These are phyloP conservation scores for Anorthoa munda DNA, from an alignment of 2,888 invertebrate genomes.

Conservation along the genomic window DNA sequence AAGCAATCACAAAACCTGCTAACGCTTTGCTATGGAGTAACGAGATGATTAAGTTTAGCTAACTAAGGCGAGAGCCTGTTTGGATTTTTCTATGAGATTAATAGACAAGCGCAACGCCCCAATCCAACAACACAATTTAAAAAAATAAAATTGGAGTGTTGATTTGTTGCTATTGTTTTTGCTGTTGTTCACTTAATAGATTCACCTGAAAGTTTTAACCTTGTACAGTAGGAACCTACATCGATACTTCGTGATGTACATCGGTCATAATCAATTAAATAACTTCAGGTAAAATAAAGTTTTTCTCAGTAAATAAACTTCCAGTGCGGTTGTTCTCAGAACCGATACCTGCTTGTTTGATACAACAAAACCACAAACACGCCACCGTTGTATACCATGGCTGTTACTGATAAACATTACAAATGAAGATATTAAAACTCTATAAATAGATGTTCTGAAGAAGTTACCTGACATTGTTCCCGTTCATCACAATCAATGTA, in stretches of 20 bases:
- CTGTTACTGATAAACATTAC: background rate
- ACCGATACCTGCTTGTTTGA: slow-evolving; percentile 6
- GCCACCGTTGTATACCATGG: background rate
- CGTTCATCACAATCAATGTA: slow-evolving; percentile 18
- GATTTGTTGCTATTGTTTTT: too few species aligned
- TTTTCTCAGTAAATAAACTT: background rate
- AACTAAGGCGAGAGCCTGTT: too few species aligned
- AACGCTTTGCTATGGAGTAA: too few species aligned
- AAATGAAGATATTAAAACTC: background rate
- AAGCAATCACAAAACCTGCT: too few species aligned
- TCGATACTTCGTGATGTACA: background rate
- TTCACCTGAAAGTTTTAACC: too few species aligned
- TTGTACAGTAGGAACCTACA: background rate
- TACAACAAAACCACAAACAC: slow-evolving; percentile 2
- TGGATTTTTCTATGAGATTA: too few species aligned
- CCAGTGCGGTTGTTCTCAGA: slow-evolving; percentile 4
- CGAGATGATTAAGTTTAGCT: too few species aligned
- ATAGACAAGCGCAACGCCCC: too few species aligned
- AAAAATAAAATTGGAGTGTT: too few species aligned
- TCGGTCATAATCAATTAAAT: background rate
- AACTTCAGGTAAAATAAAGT: background rate
- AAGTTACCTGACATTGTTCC: slow-evolving; percentile 1
- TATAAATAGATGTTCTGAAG: slow-evolving; percentile 18
- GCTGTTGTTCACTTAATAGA: too few species aligned
- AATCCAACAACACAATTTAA: too few species aligned